Conservation (phyloP, 2,797 vertebrate genomes). For the Simalia tracyae region DNA sequence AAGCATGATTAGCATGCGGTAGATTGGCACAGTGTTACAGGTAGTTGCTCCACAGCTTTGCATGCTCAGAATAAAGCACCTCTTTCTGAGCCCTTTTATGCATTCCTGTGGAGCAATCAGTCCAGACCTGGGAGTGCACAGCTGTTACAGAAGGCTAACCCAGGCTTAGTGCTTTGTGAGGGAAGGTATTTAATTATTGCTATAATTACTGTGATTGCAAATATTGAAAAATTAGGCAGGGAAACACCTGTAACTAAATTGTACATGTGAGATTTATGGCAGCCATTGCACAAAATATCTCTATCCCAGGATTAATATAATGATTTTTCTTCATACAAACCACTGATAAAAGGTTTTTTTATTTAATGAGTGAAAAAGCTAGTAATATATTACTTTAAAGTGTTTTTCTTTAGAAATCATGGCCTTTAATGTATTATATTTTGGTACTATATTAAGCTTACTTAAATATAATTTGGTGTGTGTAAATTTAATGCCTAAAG, state of each 20-base stretch:
- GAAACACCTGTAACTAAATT: conserved; percentile 7
- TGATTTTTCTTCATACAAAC: conserved; percentile 1
- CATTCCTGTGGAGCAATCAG: not conserved
- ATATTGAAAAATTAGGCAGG: conserved; percentile 17
- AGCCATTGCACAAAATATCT: accelerated
- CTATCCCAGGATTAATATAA: conserved; percentile 2
- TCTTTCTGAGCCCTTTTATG: not conserved
- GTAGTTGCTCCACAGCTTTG: not conserved
- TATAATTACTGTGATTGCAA: not conserved
- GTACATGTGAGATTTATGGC: not conserved
- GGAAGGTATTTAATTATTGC: not conserved
- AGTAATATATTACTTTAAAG: conserved; percentile 19
- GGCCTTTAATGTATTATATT: not conserved
- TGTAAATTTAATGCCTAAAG: not conserved
- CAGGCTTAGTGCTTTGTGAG: not conserved
- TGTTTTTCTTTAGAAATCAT: conserved; percentile 10
- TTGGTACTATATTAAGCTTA: conserved; percentile 3
- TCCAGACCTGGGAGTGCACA: not conserved
- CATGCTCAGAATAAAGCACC: not conserved
- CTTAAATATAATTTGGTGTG: not conserved
- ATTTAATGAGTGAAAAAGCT: not conserved
- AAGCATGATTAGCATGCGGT: not conserved
- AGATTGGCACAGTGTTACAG: not conserved
- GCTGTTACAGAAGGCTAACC: not conserved
- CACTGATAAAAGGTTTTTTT: not conserved